These are phyloP conservation scores for Protodeltote pygarga DNA, from an alignment of 2,888 invertebrate genomes.

Conservation along the genomic window DNA sequence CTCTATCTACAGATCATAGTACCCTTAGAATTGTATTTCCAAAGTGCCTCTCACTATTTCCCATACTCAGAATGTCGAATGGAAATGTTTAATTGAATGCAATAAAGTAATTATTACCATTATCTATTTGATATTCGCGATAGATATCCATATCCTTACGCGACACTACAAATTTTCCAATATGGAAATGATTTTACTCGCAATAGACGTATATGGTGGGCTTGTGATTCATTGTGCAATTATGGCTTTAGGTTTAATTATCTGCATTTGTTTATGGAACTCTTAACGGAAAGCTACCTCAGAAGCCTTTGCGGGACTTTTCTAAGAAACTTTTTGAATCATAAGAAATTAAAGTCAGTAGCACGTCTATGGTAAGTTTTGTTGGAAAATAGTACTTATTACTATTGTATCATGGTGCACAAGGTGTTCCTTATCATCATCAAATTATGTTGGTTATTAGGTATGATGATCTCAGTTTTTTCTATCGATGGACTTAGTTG, in stretches of 20 bases:
- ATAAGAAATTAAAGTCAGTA: too few relatives aligned
- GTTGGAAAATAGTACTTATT: too few relatives aligned
- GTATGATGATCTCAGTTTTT: conserved; percentile 7
- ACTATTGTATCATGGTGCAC: too few relatives aligned
- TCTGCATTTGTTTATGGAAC: conserved; percentile 20
- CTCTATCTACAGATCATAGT: too few relatives aligned
- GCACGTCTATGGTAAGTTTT: too few relatives aligned
- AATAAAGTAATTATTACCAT: conserved; percentile 27
- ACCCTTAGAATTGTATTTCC: too few relatives aligned
- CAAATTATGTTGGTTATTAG: conserved; percentile 8
- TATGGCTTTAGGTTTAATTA: conserved; percentile 44
- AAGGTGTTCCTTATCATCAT: too few relatives aligned
- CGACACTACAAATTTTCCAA: conserved; percentile 36
- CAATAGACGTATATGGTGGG: conserved; percentile 18
- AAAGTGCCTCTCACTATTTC: not conserved
- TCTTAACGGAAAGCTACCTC: conserved; percentile 38
- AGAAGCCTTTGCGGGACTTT: conserved; percentile 49
- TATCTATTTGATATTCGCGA: conserved; percentile 22
- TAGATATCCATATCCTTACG: conserved; percentile 29
- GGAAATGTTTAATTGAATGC: conserved; percentile 14
- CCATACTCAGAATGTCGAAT: conserved; percentile 10
- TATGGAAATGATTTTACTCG: conserved; percentile 33
- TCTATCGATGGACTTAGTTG: too few relatives aligned
- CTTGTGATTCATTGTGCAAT: conserved; percentile 35
- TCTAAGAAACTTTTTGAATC: conserved; percentile 2